Conservation (phyloP, 2,888 invertebrate genomes). For the Agrochola circellaris region DNA sequence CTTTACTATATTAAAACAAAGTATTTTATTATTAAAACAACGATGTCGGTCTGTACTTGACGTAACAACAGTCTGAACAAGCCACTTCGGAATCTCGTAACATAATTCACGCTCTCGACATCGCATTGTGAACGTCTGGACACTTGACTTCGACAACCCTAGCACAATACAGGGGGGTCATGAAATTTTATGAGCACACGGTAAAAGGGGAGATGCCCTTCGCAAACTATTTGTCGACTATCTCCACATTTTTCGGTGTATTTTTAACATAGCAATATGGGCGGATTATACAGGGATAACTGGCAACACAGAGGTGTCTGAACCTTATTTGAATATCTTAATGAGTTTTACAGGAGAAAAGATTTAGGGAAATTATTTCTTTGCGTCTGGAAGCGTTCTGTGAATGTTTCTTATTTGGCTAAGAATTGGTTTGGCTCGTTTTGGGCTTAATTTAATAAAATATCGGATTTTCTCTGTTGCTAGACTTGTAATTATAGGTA, state of each 20-base stretch:
- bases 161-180: slow-evolving; percentile 34
- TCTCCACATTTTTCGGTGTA: slow-evolving; percentile 37
- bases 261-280: slow-evolving; percentile 51
- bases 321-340: slow-evolving; percentile 54
- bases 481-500: no score
- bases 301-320: slow-evolving; percentile 43
- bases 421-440: not conserved
- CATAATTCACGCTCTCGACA: slow-evolving; percentile 19
- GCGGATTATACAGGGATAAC: slow-evolving; percentile 46
- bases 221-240: slow-evolving; percentile 56
- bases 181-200: slow-evolving; percentile 61
- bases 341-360: slow-evolving; percentile 33
- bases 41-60: not conserved
- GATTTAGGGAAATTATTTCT: slow-evolving; percentile 34
- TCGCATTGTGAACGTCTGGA: slow-evolving; percentile 21
- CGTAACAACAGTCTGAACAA: slow-evolving; percentile 19
- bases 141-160: slow-evolving; percentile 54
- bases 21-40: slow-evolving; percentile 10
- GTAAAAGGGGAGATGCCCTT: slow-evolving; percentile 34
- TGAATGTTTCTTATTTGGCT: slow-evolving; percentile 13
- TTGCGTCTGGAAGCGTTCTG: slow-evolving; percentile 35
- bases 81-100: slow-evolving; percentile 21
- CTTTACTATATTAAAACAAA: not conserved
- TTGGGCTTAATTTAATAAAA: slow-evolving; percentile 4
- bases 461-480: not conserved